phyloP scores from a whole-genome alignment of 2,797 vertebrate species.

The Halcyon badia region DNA sequence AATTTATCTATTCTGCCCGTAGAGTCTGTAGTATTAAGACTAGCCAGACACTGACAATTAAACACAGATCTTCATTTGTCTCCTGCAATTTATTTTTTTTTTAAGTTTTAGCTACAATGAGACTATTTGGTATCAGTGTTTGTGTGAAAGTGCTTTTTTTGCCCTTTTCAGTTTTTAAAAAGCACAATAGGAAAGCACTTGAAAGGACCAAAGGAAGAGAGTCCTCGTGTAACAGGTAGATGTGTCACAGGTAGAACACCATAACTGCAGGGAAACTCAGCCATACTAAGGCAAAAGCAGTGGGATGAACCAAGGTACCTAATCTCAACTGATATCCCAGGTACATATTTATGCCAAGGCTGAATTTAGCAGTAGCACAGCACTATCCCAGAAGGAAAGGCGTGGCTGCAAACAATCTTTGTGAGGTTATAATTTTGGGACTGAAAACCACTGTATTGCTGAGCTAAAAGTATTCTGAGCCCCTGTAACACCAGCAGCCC shows the following conservation, averaged over 20 bases:
- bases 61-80: background rate
- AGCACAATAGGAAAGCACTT: background rate
- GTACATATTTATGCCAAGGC: background rate
- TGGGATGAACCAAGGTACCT: background rate
- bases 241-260: background rate
- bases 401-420: rapidly evolving
- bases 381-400: background rate
- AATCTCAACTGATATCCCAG: background rate
- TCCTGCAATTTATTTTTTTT: background rate
- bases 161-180: background rate
- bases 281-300: background rate
- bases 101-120: background rate
- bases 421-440: background rate
- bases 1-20: background rate
- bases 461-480: background rate
- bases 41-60: background rate
- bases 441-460: background rate
- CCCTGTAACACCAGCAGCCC: background rate
- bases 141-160: rapidly evolving
- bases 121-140: rapidly evolving
- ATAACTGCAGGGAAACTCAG: background rate
- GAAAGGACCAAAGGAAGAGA: background rate
- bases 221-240: background rate
- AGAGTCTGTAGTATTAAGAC: background rate
- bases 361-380: background rate